These are phyloP conservation scores for Physocephala rufipes DNA, from an alignment of 2,888 invertebrate genomes.

Conservation along the genomic window DNA sequence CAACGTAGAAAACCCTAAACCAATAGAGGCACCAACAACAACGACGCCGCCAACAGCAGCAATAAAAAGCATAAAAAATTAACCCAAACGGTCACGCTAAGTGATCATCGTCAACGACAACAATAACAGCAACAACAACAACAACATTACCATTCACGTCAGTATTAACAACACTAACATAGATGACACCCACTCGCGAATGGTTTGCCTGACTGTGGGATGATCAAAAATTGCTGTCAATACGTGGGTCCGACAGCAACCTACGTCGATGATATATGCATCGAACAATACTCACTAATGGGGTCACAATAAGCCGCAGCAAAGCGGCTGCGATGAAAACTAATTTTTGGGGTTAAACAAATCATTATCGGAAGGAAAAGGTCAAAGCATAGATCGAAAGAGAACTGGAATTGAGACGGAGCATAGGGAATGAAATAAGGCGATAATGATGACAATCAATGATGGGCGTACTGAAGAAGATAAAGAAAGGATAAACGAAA, in stretches of 20 bases:
- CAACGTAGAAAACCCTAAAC: too few species aligned
- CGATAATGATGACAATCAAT: neutral
- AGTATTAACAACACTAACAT: neutral
- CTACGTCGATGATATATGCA: too few species aligned
- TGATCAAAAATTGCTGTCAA: conserved; percentile 14
- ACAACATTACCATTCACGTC: neutral
- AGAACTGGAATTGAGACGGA: neutral
- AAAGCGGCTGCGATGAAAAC: conserved; percentile 35
- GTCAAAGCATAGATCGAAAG: too few species aligned
- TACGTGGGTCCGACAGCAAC: neutral
- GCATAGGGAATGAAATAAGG: neutral
- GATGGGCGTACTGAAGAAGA: neutral
- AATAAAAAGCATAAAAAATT: neutral
- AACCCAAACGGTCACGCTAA: neutral
- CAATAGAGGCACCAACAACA: too few species aligned
- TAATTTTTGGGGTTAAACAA: conserved; percentile 40
- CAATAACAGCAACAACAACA: neutral
- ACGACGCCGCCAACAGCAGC: conserved; percentile 9
- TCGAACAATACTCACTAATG: neutral
- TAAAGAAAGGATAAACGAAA: neutral
- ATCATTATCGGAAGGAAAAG: conserved; percentile 32
- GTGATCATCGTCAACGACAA: neutral
- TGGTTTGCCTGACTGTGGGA: neutral
- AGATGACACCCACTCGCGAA: too few species aligned
- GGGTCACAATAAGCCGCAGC: conserved; percentile 14